Evolutionary conservation across 2,113 vertebrate genomes (phyloP).

Genomic region (Suricata suricatta): DNA sequence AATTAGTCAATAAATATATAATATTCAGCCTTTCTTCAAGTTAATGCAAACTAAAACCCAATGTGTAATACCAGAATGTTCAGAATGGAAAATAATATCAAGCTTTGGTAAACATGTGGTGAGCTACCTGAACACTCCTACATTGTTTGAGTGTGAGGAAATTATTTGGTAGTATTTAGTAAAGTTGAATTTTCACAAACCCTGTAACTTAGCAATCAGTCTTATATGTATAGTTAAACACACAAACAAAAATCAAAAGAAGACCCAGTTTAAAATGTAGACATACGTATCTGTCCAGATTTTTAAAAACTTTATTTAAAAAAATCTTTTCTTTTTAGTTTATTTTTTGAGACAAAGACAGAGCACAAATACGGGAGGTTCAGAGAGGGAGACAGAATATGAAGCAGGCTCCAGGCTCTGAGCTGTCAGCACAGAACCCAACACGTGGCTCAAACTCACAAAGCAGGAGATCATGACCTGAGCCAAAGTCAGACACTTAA

Average conservation of each 20-base stretch:
- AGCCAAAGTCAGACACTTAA: too few species aligned
- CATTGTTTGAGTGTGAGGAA: background rate
- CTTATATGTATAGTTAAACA: background rate
- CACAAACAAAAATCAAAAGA: background rate
- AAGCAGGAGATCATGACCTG: too few species aligned
- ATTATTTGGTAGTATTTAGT: background rate
- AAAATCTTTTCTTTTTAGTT: too few species aligned
- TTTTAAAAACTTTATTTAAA: too few species aligned
- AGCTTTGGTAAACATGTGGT: background rate
- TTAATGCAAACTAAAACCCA: background rate
- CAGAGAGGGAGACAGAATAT: too few species aligned
- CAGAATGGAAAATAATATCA: background rate
- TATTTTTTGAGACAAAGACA: too few species aligned
- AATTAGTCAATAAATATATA: background rate
- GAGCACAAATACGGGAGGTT: too few species aligned
- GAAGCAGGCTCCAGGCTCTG: too few species aligned
- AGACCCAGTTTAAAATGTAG: background rate
- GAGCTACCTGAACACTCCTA: background rate
- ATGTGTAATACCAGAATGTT: background rate
- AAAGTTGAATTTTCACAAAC: background rate
- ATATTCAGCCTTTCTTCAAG: background rate
- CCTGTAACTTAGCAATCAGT: background rate
- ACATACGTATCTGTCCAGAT: background rate
- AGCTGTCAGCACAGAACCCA: too few species aligned
- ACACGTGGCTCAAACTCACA: too few species aligned